Percentiles rank a stretch among this genome's conserved stretches.
Evolutionary conservation across 35 echinoderm and acorn worm species (phyloP).

Genomic region (Apostichopus californicus): DNA sequence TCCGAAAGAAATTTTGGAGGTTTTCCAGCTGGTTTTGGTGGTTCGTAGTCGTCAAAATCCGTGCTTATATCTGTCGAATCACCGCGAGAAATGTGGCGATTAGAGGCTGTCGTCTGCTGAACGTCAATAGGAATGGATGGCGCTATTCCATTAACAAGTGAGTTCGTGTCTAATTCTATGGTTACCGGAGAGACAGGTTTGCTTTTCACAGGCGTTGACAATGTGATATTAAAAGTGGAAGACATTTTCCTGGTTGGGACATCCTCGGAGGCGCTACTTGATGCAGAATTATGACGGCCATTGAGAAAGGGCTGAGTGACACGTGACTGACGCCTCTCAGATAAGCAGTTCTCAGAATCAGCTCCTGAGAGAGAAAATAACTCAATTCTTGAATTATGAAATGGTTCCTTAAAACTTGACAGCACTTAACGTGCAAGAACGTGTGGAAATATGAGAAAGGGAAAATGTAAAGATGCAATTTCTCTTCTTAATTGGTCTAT

Average conservation of each 20-base stretch:
- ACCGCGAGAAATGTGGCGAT: neutral
- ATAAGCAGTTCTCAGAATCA: conserved; percentile 41
- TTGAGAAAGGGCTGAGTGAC: neutral
- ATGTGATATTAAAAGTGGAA: conserved; percentile 63
- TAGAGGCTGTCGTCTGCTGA: neutral
- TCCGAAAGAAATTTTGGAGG: conserved; percentile 70
- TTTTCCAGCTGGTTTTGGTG: neutral
- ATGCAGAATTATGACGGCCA: conserved; percentile 1
- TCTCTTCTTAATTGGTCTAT: too few species aligned
- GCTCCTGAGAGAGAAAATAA: neutral
- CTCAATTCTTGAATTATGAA: too few species aligned
- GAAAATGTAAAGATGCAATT: too few species aligned
- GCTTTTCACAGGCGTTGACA: conserved; percentile 36
- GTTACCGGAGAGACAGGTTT: neutral
- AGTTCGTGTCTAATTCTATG: conserved; percentile 27
- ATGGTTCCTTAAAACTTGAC: too few species aligned
- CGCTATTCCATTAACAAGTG: conserved; percentile 33
- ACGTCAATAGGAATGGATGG: conserved; percentile 19
- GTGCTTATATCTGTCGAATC: conserved; percentile 25
- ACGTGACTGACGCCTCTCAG: conserved; percentile 31
- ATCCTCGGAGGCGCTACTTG: conserved; percentile 8
- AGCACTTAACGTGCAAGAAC: too few species aligned
- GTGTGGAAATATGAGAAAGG: too few species aligned
- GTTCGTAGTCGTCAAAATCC: conserved; percentile 29
- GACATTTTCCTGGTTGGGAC: conserved; percentile 40